These are phyloP conservation scores for Bergia sp. DNA, from an alignment of 92 coral and sea anemone species.

Conservation along the genomic window DNA sequence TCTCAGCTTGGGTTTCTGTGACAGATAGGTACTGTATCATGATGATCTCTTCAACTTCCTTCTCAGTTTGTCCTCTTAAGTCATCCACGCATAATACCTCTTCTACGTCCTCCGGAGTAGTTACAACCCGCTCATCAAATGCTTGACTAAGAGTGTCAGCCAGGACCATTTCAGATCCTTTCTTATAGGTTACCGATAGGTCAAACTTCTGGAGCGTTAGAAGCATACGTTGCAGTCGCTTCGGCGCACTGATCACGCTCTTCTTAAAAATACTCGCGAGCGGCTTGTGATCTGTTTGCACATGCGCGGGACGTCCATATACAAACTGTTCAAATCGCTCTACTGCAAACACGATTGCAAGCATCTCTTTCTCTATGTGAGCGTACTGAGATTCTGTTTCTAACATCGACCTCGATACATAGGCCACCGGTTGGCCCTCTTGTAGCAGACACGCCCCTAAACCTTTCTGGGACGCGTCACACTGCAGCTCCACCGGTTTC, in stretches of 20 bases:
- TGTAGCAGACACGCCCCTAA: constrained; percentile 32
- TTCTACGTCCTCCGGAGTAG: neutral
- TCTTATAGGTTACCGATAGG: constrained; percentile 12
- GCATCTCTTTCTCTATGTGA: neutral
- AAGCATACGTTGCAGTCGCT: constrained; percentile 23
- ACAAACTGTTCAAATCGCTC: constrained; percentile 33
- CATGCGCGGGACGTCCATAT: neutral
- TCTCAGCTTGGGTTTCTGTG: neutral
- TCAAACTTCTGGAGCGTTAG: constrained; percentile 29
- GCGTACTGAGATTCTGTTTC: neutral
- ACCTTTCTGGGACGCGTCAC: constrained; percentile 22
- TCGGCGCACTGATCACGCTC: constrained; percentile 13
- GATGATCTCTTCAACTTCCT: neutral
- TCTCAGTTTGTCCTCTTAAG: neutral
- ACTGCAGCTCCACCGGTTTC: constrained; percentile 22
- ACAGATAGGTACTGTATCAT: neutral
- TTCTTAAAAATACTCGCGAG: constrained; percentile 20
- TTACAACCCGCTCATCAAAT: neutral
- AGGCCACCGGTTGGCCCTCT: constrained; percentile 38
- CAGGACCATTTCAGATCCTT: neutral
- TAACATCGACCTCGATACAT: constrained; percentile 8
- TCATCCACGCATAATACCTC: neutral
- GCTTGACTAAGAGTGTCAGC: neutral
- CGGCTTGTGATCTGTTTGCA: constrained; percentile 21
- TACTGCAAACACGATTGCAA: constrained; percentile 36